These are phyloP conservation scores for Meles meles DNA, from an alignment of 2,113 vertebrate genomes.

Conservation along the genomic window DNA sequence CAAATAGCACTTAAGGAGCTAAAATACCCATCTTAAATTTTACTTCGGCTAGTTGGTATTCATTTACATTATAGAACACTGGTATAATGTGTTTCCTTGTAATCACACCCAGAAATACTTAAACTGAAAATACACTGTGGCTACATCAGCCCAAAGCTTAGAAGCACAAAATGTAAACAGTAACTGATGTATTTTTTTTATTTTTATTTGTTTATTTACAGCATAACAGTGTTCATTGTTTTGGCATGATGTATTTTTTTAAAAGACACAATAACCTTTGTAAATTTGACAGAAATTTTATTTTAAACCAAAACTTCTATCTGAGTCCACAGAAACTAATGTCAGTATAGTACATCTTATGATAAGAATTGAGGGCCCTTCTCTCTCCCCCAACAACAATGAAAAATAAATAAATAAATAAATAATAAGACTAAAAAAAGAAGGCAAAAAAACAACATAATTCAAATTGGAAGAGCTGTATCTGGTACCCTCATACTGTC, in stretches of 20 bases:
- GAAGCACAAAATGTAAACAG: not conserved
- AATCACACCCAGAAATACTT: conserved; percentile 34
- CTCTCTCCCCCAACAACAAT: rapidly evolving
- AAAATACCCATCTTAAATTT: conserved; percentile 38
- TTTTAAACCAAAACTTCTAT: not conserved
- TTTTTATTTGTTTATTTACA: conserved; percentile 1
- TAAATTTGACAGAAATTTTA: conserved; percentile 5
- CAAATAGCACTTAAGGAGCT: conserved; percentile 37
- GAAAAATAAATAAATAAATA: no score
- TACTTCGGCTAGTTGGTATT: not conserved
- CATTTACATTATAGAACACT: conserved; percentile 33
- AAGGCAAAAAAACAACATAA: not conserved
- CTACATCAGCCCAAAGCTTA: not conserved
- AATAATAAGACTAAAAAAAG: no score
- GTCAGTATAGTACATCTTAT: not conserved
- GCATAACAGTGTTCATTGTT: no score
- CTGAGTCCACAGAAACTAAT: not conserved
- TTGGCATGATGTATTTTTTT: not conserved
- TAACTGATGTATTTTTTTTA: not conserved
- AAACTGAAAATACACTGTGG: not conserved
- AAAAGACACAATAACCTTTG: not conserved
- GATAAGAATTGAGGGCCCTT: not conserved
- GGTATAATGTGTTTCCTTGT: conserved; percentile 4
- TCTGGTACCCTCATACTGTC: not conserved
- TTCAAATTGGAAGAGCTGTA: not conserved